phyloP scores from a whole-genome alignment of 2,797 vertebrate genomes.

The Chelon auratus region DNA sequence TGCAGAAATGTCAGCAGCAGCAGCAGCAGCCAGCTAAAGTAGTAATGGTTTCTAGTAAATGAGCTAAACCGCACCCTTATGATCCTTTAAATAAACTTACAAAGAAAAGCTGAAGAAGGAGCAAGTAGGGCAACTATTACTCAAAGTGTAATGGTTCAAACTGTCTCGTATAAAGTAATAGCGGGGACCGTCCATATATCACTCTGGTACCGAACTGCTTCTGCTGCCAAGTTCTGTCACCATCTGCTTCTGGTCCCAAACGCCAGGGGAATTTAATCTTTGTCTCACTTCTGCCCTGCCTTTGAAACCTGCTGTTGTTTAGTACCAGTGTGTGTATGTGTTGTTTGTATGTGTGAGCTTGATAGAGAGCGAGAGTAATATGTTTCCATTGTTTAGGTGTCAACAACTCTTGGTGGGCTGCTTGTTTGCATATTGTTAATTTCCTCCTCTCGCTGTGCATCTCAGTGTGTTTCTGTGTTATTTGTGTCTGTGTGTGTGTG shows the following conservation, averaged over 20 bases:
- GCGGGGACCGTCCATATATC: constrained; percentile 53
- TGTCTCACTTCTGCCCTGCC: constrained; percentile 42
- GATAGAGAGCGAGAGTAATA: constrained; percentile 51
- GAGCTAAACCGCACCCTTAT: constrained; percentile 1
- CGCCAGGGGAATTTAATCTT: constrained; percentile 58
- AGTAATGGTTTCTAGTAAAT: constrained; percentile 8
- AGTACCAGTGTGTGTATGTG: constrained; percentile 21
- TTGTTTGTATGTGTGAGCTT: constrained; percentile 37
- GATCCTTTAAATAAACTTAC: constrained; percentile 13
- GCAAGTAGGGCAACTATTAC: constrained; percentile 30
- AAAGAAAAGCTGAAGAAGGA: constrained; percentile 21
- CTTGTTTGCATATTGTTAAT: constrained; percentile 80
- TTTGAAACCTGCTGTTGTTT: constrained; percentile 52
- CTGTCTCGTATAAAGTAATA: constrained; percentile 55
- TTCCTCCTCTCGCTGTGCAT: constrained; percentile 57
- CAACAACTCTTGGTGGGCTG: constrained; percentile 60
- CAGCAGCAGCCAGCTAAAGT: background rate
- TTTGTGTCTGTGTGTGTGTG: constrained; percentile 4
- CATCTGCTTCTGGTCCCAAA: constrained; percentile 57
- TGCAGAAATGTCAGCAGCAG: background rate
- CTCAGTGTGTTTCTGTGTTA: constrained; percentile 42
- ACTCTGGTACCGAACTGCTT: constrained; percentile 50
- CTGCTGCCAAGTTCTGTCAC: constrained; percentile 55
- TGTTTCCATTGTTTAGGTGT: constrained; percentile 69
- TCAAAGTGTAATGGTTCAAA: constrained; percentile 51